Evolutionary conservation across 2,113 vertebrate genomes (phyloP).

Genomic region (Rutilus rutilus): DNA sequence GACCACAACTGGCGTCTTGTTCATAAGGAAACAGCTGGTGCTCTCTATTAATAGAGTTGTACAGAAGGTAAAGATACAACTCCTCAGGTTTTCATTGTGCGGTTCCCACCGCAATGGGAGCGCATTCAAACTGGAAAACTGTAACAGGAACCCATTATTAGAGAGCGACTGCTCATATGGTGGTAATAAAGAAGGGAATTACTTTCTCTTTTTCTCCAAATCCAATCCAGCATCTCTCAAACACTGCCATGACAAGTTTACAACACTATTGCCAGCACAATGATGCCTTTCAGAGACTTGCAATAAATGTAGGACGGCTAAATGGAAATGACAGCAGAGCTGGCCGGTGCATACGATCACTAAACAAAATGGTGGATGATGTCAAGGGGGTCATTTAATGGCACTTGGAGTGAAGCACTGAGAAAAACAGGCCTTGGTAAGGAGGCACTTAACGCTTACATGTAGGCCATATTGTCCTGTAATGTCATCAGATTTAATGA

Average conservation of each 20-base stretch:
- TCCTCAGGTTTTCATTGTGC: conserved; percentile 39
- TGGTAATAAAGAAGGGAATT: conserved; percentile 67
- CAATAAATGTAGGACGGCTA: conserved; percentile 48
- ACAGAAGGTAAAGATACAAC: conserved; percentile 34
- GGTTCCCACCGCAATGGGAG: conserved; percentile 52
- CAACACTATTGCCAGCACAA: conserved; percentile 61
- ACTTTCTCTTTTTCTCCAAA: conserved; percentile 64
- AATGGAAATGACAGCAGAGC: conserved; percentile 57
- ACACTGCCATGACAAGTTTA: conserved; percentile 70
- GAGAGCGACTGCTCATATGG: conserved; percentile 67
- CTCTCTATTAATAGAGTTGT: conserved; percentile 36
- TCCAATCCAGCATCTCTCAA: conserved; percentile 59
- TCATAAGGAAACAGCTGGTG: conserved; percentile 29
- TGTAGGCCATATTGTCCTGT: conserved; percentile 7
- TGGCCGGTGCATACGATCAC: conserved; percentile 39
- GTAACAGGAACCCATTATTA: conserved; percentile 71
- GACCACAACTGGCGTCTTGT: background rate
- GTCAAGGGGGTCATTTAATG: conserved; percentile 34
- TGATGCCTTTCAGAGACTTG: conserved; percentile 62
- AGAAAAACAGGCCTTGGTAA: conserved; percentile 4
- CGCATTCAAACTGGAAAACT: conserved; percentile 59
- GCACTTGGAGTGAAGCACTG: conserved; percentile 29
- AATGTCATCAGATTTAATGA: background rate
- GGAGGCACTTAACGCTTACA: conserved; percentile 13
- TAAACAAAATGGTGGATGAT: conserved; percentile 54